These are phyloP conservation scores for Silurus lanzhouensis DNA, from an alignment of 2,797 vertebrate genomes.

Conservation along the genomic window DNA sequence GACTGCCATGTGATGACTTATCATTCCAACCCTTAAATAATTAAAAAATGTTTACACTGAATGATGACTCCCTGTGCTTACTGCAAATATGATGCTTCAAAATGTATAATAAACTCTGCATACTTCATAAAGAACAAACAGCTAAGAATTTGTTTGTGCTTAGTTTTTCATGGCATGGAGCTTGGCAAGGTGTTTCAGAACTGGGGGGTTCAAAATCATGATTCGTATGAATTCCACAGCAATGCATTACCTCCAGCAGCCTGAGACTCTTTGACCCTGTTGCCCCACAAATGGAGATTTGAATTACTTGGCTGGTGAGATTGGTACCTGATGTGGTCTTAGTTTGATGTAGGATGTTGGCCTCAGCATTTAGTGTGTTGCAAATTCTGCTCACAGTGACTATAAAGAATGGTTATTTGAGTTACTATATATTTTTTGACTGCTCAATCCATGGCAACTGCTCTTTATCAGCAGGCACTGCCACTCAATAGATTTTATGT, in stretches of 20 bases:
- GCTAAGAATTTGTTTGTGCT: neutral
- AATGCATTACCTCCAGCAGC: neutral
- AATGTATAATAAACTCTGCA: neutral
- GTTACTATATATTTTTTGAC: too few species aligned
- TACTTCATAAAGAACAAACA: neutral
- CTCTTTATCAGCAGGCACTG: too few species aligned
- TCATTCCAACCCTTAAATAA: conserved; percentile 75
- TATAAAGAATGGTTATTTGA: too few species aligned
- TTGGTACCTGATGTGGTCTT: too few species aligned
- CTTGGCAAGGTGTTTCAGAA: neutral
- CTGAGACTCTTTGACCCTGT: neutral
- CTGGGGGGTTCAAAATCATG: neutral
- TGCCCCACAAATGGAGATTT: neutral
- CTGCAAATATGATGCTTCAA: neutral
- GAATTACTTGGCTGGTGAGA: too few species aligned
- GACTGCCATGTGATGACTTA: conserved; percentile 80
- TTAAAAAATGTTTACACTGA: conserved; percentile 65
- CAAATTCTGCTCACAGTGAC: neutral
- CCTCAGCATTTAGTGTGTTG: neutral
- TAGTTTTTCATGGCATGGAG: neutral
- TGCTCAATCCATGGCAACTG: too few species aligned
- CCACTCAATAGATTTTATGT: too few species aligned
- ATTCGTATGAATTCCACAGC: neutral
- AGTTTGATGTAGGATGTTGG: neutral
- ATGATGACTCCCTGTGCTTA: neutral